A percentile compares a stretch with the other conserved stretches of the same genome.
phyloP scores from a whole-genome alignment of 2,797 vertebrate genomes.

The Alectoris magna region DNA sequence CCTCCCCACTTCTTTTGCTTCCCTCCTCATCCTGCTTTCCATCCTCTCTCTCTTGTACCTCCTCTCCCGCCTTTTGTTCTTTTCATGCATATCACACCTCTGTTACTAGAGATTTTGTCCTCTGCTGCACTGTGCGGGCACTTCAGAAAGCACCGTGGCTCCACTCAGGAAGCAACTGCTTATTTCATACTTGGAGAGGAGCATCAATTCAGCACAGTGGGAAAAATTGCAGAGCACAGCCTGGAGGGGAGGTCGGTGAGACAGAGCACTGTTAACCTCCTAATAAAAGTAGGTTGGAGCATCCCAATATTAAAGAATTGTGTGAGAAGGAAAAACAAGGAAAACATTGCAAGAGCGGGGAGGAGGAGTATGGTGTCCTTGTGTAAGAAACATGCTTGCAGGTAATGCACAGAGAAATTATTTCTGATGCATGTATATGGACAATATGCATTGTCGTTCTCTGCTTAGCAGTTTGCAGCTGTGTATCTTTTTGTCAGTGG shows the following conservation, averaged over 20 bases:
- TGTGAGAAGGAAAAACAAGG: background rate
- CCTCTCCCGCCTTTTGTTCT: slow-evolving; percentile 11
- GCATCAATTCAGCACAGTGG: slow-evolving; percentile 24
- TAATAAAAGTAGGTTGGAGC: slow-evolving; percentile 44
- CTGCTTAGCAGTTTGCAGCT: background rate
- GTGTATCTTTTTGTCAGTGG: background rate
- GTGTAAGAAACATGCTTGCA: background rate
- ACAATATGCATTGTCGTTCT: background rate
- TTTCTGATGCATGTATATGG: background rate
- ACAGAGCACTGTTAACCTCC: slow-evolving; percentile 59
- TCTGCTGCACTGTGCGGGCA: background rate
- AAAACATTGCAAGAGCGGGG: background rate
- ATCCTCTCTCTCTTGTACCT: background rate
- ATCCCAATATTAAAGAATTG: slow-evolving; percentile 13
- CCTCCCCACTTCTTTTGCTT: background rate
- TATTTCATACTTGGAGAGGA: slow-evolving; percentile 33
- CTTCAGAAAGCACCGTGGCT: slow-evolving; percentile 18
- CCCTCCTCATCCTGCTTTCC: background rate
- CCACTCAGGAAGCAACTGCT: background rate
- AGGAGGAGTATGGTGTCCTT: background rate
- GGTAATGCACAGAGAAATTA: background rate
- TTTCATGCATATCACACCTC: background rate
- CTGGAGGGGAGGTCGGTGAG: slow-evolving; percentile 44
- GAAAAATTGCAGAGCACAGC: slow-evolving; percentile 47
- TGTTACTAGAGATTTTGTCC: slow-evolving; percentile 49